Evolutionary conservation across 1,140 invertebrate genomes (phyloP).

Genomic region (Tetramorium simillimum): DNA sequence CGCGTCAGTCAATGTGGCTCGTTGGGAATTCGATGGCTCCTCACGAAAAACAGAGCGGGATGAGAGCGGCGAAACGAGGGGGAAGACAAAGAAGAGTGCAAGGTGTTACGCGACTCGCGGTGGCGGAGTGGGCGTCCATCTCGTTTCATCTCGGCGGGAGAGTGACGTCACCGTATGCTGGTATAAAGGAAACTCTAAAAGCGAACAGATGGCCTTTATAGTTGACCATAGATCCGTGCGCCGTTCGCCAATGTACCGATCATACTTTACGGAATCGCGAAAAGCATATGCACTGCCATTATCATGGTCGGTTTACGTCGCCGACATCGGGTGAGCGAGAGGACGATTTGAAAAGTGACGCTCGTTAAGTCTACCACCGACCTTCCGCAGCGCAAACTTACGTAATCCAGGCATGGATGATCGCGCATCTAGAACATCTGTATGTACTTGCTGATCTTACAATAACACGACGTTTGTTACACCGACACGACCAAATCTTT

Average conservation of each 20-base stretch:
- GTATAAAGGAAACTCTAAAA: slow-evolving; percentile 77
- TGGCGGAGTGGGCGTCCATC: slow-evolving; percentile 71
- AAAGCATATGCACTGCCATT: slow-evolving; percentile 62
- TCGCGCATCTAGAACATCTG: background rate
- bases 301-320: slow-evolving; percentile 2
- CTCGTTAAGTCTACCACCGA: background rate
- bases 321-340: background rate
- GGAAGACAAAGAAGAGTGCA: slow-evolving; percentile 28
- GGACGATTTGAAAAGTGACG: background rate
- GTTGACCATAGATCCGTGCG: slow-evolving; percentile 66
- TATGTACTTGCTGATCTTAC: background rate
- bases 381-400: background rate
- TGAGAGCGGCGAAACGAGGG: background rate
- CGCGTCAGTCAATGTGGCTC: slow-evolving; percentile 51
- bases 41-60: slow-evolving; percentile 9
- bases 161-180: slow-evolving; percentile 74
- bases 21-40: slow-evolving; percentile 31
- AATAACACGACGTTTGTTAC: background rate
- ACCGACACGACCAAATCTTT: background rate
- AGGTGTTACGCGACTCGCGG: slow-evolving; percentile 59
- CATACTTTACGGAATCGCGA: slow-evolving; percentile 61
- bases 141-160: slow-evolving; percentile 72
- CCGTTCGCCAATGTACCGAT: slow-evolving; percentile 5
- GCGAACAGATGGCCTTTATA: slow-evolving; percentile 81
- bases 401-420: slow-evolving; percentile 13